Evolutionary conservation across 1,140 invertebrate genomes (phyloP).

Genomic region (Vollenhovia emeryi): DNA sequence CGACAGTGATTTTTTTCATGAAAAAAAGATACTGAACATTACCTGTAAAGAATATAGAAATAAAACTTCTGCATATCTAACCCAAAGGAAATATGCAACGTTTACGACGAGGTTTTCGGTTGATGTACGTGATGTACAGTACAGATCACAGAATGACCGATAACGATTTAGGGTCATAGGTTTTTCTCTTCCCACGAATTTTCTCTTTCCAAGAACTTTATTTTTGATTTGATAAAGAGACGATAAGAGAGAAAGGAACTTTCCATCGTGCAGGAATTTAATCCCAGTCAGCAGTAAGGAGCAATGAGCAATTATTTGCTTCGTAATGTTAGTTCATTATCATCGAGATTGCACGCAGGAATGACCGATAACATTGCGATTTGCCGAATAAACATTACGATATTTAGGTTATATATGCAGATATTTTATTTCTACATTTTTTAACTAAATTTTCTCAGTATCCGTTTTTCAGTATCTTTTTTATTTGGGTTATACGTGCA

Average conservation of each 20-base stretch:
- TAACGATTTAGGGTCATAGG: not conserved
- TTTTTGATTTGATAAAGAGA: slow-evolving; percentile 26
- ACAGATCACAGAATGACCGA: not conserved
- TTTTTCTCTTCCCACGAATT: not conserved
- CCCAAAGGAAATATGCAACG: too few relatives aligned
- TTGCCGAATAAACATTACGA: slow-evolving; percentile 30
- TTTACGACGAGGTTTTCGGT: too few relatives aligned
- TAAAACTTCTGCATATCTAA: too few relatives aligned
- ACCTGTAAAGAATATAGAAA: too few relatives aligned
- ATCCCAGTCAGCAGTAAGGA: slow-evolving; percentile 32
- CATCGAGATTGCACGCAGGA: slow-evolving; percentile 30
- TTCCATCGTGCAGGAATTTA: slow-evolving; percentile 29
- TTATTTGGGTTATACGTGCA: not conserved
- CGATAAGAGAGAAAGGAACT: slow-evolving; percentile 40
- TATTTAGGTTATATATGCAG: slow-evolving; percentile 18
- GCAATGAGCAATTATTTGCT: slow-evolving; percentile 50
- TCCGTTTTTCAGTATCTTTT: not conserved
- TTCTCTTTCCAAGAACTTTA: not conserved
- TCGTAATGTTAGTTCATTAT: slow-evolving; percentile 45
- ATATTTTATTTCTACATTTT: not conserved
- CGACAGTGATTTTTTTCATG: too few relatives aligned
- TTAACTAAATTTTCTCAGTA: not conserved
- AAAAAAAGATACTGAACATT: too few relatives aligned
- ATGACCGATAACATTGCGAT: slow-evolving; percentile 50
- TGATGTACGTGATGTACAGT: not conserved